Evolutionary conservation across 2,113 vertebrate species (phyloP).

Genomic region (Phalacrocorax aristotelis): DNA sequence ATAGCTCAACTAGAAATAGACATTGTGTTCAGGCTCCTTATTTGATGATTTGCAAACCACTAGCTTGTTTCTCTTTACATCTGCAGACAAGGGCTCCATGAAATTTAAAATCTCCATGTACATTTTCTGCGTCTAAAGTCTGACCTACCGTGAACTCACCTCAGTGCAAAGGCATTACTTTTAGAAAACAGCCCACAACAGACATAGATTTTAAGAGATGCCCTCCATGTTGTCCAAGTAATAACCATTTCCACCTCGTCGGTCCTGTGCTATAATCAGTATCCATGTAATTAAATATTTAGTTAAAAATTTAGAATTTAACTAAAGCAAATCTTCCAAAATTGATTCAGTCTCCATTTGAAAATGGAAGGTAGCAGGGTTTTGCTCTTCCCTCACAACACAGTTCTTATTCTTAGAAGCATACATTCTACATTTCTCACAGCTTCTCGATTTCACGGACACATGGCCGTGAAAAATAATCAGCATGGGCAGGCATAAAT

Average conservation of each 20-base stretch:
- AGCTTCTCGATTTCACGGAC: background rate
- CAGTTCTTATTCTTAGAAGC: background rate
- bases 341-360: background rate
- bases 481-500: background rate
- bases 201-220: background rate
- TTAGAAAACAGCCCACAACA: background rate
- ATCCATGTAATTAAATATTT: background rate
- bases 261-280: background rate
- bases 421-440: background rate
- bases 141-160: background rate
- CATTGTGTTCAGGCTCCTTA: background rate
- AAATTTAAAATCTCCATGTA: background rate
- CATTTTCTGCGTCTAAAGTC: background rate
- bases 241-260: background rate
- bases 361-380: background rate
- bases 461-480: background rate
- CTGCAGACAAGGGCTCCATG: background rate
- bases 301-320: background rate
- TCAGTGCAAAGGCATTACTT: background rate
- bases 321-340: background rate
- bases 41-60: background rate
- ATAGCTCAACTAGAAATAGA: background rate
- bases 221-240: background rate
- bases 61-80: background rate
- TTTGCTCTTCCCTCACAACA: background rate